A percentile compares a stretch with the other conserved stretches of the same genome.
Evolutionary conservation across 2,113 vertebrate genomes (phyloP).

Genomic region (Ophiodon elongatus): DNA sequence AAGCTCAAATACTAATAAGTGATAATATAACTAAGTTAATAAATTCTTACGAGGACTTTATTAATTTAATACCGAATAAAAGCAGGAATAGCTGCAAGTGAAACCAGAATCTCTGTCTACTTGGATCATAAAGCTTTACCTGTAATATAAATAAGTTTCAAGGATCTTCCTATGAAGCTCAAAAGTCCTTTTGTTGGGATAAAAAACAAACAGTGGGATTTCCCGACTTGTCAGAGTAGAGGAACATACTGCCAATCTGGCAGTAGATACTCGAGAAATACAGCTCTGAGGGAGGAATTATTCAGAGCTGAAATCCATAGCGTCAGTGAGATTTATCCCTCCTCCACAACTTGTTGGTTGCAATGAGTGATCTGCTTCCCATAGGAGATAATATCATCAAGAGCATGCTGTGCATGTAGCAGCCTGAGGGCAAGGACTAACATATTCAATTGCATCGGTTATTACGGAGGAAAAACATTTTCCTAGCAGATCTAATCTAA

Average conservation of each 20-base stretch:
- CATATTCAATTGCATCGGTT: constrained; percentile 45
- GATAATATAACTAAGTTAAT: neutral
- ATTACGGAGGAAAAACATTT: constrained; percentile 32
- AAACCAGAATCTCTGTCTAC: neutral
- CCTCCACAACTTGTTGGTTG: constrained; percentile 58
- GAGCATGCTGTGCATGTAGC: constrained; percentile 25
- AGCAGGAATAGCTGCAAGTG: neutral
- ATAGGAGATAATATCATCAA: constrained; percentile 46
- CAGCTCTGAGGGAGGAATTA: constrained; percentile 60
- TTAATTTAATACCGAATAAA: neutral
- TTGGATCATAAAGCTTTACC: neutral
- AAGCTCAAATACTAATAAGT: neutral
- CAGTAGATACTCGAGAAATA: constrained; percentile 47
- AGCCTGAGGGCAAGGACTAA: constrained; percentile 27
- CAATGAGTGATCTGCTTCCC: constrained; percentile 48
- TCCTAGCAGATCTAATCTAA: constrained; percentile 32
- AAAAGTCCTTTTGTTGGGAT: neutral
- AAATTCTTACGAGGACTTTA: neutral
- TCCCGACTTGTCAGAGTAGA: constrained; percentile 27
- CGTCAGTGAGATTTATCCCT: constrained; percentile 59
- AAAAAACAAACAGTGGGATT: constrained; percentile 44
- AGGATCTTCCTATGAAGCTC: constrained; percentile 2
- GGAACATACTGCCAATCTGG: constrained; percentile 65
- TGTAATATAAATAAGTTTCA: constrained; percentile 13
- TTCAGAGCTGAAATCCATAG: constrained; percentile 65